Evolutionary conservation across 2,113 vertebrate genomes (phyloP).

Genomic region (Albula goreensis): DNA sequence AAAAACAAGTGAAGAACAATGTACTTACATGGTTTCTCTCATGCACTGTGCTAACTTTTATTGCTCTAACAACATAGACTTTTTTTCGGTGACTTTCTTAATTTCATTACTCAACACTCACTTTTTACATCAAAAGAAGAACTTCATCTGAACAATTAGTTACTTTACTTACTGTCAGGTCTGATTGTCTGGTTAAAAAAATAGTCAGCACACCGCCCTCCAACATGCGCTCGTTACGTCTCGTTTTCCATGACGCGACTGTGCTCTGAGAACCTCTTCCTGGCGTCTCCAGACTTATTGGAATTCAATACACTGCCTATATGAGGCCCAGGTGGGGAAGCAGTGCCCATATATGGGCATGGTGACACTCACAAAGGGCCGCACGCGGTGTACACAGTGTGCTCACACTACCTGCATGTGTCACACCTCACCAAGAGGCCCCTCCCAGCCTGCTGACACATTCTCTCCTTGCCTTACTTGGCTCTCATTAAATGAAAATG

Average conservation of each 20-base stretch:
- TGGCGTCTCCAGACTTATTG: constrained; percentile 3
- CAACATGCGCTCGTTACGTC: background rate
- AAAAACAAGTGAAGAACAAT: background rate
- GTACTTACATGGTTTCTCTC: background rate
- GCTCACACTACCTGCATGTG: background rate
- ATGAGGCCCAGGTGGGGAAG: constrained; percentile 5
- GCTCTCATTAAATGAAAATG: background rate
- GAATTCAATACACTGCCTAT: background rate
- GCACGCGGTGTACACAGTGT: background rate
- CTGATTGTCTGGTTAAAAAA: background rate
- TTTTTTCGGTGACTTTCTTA: too few species aligned
- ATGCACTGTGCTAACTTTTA: too few species aligned
- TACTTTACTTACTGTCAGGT: background rate
- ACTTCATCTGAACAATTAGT: background rate
- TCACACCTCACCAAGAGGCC: background rate
- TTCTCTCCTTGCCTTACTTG: background rate
- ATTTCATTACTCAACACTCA: background rate
- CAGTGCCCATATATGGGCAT: constrained; percentile 17
- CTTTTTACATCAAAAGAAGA: background rate
- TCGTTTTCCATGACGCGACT: constrained; percentile 8
- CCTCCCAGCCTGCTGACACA: background rate
- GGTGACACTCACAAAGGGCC: background rate
- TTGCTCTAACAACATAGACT: too few species aligned
- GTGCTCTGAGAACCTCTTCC: background rate
- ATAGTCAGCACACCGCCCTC: background rate